Conservation (phyloP, 1,140 invertebrate species). For the Vanessa tameamea region DNA sequence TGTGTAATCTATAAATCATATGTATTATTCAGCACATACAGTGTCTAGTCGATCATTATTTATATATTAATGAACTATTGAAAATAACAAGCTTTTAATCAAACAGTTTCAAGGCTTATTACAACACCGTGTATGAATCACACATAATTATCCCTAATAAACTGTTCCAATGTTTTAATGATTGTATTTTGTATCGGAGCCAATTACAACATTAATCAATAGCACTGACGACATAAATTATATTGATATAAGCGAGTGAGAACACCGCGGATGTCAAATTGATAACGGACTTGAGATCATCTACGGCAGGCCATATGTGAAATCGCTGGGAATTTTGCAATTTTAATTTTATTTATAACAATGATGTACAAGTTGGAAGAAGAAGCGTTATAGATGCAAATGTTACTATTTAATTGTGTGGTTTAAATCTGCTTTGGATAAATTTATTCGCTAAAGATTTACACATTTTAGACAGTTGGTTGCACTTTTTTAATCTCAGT, state of each 20-base stretch:
- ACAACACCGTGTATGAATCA: slow-evolving; percentile 37
- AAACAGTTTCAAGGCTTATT: slow-evolving; percentile 30
- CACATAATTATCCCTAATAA: slow-evolving; percentile 47
- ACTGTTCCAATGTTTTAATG: slow-evolving; percentile 44
- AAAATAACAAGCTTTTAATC: slow-evolving; percentile 14
- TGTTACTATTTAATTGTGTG: not conserved
- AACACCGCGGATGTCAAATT: slow-evolving; percentile 71
- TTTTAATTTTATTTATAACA: slow-evolving; percentile 80
- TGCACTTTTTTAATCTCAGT: too few relatives aligned
- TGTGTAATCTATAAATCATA: slow-evolving; percentile 14
- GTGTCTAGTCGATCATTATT: slow-evolving; percentile 17
- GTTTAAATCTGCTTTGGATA: not conserved
- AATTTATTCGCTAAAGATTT: too few relatives aligned
- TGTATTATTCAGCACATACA: slow-evolving; percentile 21
- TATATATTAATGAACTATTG: slow-evolving; percentile 26
- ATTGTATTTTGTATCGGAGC: slow-evolving; percentile 37
- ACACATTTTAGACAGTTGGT: too few relatives aligned
- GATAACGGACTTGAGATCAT: slow-evolving; percentile 71
- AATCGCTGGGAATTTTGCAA: slow-evolving; percentile 76
- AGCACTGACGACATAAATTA: slow-evolving; percentile 71
- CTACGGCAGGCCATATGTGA: slow-evolving; percentile 69
- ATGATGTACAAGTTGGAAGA: slow-evolving; percentile 41
- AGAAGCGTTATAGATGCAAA: slow-evolving; percentile 24
- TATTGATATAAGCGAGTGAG: slow-evolving; percentile 65
- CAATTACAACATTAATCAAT: slow-evolving; percentile 73